phyloP scores from a whole-genome alignment of 2,888 invertebrate genomes.

The Rotaria socialis region DNA sequence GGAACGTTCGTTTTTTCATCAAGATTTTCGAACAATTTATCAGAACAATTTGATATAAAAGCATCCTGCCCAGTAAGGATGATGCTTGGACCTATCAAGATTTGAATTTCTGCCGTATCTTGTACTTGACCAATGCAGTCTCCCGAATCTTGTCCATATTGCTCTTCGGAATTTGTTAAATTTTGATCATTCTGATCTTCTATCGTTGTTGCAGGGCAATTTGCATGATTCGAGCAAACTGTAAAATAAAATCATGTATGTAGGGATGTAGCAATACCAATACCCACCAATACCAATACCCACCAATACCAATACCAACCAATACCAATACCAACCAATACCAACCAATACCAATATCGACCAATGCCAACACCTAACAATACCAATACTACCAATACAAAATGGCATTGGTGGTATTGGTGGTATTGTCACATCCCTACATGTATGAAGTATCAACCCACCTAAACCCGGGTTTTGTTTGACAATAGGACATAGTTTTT shows the following conservation, averaged over 20 bases:
- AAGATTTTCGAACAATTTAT: fast-evolving
- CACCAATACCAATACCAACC: too few relatives aligned
- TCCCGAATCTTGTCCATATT: not conserved
- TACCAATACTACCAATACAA: too few relatives aligned
- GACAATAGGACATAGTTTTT: not conserved
- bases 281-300: too few relatives aligned
- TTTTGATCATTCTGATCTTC: not conserved
- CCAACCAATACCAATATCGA: too few relatives aligned
- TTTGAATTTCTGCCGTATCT: not conserved
- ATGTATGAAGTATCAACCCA: not conserved
- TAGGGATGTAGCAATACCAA: too few relatives aligned
- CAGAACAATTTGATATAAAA: fast-evolving
- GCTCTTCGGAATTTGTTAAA: not conserved
- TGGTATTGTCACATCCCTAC: too few relatives aligned
- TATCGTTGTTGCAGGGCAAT: not conserved
- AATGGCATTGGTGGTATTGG: too few relatives aligned
- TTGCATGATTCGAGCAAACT: not conserved
- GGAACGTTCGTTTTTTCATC: not conserved
- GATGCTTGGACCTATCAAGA: not conserved
- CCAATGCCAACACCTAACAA: too few relatives aligned
- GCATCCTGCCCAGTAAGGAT: not conserved
- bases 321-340: too few relatives aligned
- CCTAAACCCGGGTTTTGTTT: not conserved
- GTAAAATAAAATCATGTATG: not conserved
- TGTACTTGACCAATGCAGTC: not conserved